A percentile compares a stretch with the other conserved stretches of the same genome.
These are phyloP conservation scores for Calameuta idolon DNA, from an alignment of 2,888 invertebrate genomes.

Conservation along the genomic window DNA sequence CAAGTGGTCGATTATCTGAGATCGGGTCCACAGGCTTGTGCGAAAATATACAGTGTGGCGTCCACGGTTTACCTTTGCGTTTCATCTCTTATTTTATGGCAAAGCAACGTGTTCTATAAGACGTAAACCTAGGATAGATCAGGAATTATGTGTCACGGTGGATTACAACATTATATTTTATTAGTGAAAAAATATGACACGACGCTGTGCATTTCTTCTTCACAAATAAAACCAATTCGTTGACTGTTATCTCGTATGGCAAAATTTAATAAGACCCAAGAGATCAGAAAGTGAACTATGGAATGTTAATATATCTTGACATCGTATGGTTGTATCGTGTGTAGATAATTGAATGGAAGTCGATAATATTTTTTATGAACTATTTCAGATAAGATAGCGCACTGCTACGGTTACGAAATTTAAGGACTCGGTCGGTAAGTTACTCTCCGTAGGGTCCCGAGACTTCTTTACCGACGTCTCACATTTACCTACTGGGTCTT, in stretches of 20 bases:
- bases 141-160: not conserved
- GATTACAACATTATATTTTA: not conserved
- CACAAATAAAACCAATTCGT: not conserved
- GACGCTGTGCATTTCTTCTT: not conserved
- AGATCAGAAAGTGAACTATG: not conserved
- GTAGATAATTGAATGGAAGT: not conserved
- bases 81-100: conserved; percentile 7
- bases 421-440: not conserved
- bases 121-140: not conserved
- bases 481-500: not conserved
- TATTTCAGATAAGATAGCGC: not conserved
- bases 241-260: not conserved
- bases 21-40: not conserved
- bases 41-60: conserved; percentile 9
- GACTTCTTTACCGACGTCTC: not conserved
- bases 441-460: not conserved
- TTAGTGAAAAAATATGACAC: not conserved
- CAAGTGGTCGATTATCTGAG: conserved; percentile 8
- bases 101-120: not conserved
- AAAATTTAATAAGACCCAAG: not conserved
- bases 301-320: not conserved
- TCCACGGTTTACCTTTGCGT: conserved; percentile 5
- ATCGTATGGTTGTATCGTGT: not conserved
- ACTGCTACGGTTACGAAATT: not conserved
- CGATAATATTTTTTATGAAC: not conserved